A percentile compares a stretch with the other conserved stretches of the same genome.
Conservation (phyloP, 2,113 vertebrate genomes). For the Haemorhous mexicanus region DNA sequence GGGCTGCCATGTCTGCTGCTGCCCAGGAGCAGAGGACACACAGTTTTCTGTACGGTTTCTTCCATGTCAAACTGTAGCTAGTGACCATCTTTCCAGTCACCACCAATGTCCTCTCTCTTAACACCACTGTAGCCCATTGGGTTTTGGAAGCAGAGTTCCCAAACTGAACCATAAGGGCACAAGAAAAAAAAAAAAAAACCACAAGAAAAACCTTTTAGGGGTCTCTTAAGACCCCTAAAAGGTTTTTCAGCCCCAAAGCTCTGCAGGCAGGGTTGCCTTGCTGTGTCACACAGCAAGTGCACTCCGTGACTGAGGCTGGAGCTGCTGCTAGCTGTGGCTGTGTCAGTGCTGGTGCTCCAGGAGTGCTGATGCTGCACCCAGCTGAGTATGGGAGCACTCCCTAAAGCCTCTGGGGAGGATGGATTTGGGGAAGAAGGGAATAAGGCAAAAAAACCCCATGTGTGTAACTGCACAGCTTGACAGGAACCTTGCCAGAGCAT, state of each 20-base stretch:
- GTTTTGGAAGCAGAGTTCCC: background rate
- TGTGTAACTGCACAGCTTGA: background rate
- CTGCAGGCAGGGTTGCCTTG: background rate
- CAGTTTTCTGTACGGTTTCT: background rate
- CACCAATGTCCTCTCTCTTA: background rate
- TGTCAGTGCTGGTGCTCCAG: background rate
- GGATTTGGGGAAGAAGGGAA: background rate
- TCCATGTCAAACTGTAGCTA: background rate
- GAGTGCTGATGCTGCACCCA: background rate
- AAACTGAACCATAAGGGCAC: background rate
- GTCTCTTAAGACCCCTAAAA: background rate
- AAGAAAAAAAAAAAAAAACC: too few species aligned
- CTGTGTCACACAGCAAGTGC: background rate
- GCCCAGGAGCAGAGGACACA: background rate
- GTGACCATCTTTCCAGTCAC: background rate
- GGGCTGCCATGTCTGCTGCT: background rate
- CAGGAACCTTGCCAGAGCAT: accelerated
- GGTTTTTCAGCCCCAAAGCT: background rate
- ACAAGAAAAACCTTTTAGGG: too few species aligned
- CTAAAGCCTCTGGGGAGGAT: background rate
- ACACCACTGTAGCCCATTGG: background rate
- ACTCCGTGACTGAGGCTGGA: accelerated
- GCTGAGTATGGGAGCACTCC: accelerated
- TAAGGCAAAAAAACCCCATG: accelerated
- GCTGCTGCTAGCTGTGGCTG: background rate